Conservation (phyloP, 2,797 vertebrate genomes). For the Glossophaga mutica region DNA sequence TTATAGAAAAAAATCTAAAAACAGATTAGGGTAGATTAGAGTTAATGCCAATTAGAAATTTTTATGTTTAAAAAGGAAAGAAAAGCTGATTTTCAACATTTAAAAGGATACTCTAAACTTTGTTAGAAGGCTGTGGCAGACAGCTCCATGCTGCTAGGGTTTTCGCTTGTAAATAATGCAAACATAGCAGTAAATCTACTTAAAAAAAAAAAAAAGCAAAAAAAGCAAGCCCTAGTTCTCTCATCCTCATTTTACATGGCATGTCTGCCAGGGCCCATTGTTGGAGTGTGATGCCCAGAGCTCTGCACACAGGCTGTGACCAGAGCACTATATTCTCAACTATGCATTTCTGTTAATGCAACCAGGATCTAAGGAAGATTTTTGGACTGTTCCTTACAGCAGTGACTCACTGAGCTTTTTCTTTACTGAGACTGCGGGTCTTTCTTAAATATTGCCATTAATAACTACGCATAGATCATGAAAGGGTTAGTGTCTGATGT, state of each 20-base stretch:
- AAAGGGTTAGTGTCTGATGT: not conserved
- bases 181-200: conserved; percentile 72
- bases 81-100: conserved; percentile 74
- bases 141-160: conserved; percentile 80
- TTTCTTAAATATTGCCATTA: not conserved
- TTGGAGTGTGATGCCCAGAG: not conserved
- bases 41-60: conserved; percentile 52
- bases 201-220: too few species aligned
- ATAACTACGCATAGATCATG: not conserved
- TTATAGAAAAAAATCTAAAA: conserved; percentile 64
- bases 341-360: not conserved
- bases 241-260: not conserved
- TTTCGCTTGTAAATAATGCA: conserved; percentile 78
- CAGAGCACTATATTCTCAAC: not conserved
- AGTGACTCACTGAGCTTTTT: not conserved
- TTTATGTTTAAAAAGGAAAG: conserved; percentile 69
- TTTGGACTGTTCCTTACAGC: not conserved
- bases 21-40: conserved; percentile 58
- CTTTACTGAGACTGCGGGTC: not conserved
- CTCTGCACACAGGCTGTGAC: not conserved
- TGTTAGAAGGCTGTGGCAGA: conserved; percentile 77
- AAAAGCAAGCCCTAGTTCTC: not conserved
- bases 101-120: conserved; percentile 80
- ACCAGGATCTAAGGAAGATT: not conserved
- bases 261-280: not conserved